Conservation (phyloP, 2,888 invertebrate genomes). For the Hypomecis atomaria region DNA sequence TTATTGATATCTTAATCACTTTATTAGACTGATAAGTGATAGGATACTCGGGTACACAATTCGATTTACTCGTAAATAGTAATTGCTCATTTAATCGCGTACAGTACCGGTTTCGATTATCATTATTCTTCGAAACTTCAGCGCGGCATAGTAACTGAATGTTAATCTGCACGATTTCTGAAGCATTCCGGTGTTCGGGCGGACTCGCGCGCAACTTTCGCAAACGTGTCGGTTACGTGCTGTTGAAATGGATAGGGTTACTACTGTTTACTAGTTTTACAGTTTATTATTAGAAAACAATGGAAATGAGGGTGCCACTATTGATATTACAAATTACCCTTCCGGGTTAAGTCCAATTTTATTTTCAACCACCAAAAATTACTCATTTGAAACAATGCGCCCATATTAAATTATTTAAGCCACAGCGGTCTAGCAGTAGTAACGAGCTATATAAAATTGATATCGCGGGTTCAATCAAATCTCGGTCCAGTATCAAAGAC, state of each 20-base stretch:
- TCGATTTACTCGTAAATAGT: constrained; percentile 2
- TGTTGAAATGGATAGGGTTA: constrained; percentile 57
- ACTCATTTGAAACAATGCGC: no score
- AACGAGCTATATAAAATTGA: no score
- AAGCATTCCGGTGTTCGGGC: constrained; percentile 63
- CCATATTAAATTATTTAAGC: no score
- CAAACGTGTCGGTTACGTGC: constrained; percentile 51
- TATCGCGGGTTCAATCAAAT: no score
- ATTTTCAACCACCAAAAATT: no score
- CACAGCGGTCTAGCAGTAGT: no score
- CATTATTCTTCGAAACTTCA: constrained; percentile 14
- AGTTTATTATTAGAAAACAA: neutral
- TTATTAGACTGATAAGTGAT: constrained; percentile 11
- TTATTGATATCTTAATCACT: constrained; percentile 4
- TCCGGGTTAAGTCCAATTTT: no score
- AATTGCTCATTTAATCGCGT: constrained; percentile 9
- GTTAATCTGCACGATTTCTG: constrained; percentile 43
- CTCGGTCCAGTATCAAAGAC: no score
- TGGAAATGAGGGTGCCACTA: no score
- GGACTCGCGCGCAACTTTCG: constrained; percentile 63
- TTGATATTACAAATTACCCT: no score
- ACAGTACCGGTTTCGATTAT: constrained; percentile 11
- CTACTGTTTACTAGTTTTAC: neutral
- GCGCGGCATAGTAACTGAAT: constrained; percentile 15
- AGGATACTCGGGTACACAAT: neutral